These are phyloP conservation scores for Isaurus tuberculatus DNA, from an alignment of 92 coral and sea anemone genomes.

Conservation along the genomic window DNA sequence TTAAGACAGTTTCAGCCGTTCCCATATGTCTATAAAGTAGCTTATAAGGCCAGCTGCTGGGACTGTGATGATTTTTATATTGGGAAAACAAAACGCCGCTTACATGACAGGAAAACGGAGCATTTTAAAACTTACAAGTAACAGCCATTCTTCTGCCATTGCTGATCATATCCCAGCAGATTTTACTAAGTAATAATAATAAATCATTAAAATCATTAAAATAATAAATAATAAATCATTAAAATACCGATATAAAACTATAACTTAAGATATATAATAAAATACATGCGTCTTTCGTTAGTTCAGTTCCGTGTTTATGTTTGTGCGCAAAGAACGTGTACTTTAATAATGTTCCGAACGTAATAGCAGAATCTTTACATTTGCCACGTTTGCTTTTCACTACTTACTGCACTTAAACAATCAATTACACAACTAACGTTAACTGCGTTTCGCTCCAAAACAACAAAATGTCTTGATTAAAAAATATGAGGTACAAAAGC, in stretches of 20 bases:
- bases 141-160: too few relatives aligned
- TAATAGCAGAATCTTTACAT: constrained; percentile 6
- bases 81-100: too few relatives aligned
- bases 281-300: constrained; percentile 13
- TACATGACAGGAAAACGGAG: too few relatives aligned
- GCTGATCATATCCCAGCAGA: too few relatives aligned
- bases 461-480: constrained; percentile 23
- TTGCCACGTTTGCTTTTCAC: constrained; percentile 25
- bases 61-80: too few relatives aligned
- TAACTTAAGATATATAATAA: constrained; percentile 13
- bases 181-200: too few relatives aligned
- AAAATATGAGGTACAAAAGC: constrained; percentile 34
- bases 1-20: too few relatives aligned
- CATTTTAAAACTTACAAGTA: too few relatives aligned
- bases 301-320: constrained; percentile 12
- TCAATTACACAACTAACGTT: constrained; percentile 20
- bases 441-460: constrained; percentile 11
- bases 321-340: constrained; percentile 21
- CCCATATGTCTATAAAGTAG: too few relatives aligned
- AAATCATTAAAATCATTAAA: constrained; percentile 9
- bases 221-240: constrained; percentile 9
- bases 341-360: constrained; percentile 9
- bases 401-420: constrained; percentile 18
- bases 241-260: background rate
- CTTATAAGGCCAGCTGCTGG: too few relatives aligned